Evolutionary conservation across 2,113 vertebrate genomes (phyloP), one percentile per base, ranked within the genome.

Genomic region (Corydoras sp.): DNA sequence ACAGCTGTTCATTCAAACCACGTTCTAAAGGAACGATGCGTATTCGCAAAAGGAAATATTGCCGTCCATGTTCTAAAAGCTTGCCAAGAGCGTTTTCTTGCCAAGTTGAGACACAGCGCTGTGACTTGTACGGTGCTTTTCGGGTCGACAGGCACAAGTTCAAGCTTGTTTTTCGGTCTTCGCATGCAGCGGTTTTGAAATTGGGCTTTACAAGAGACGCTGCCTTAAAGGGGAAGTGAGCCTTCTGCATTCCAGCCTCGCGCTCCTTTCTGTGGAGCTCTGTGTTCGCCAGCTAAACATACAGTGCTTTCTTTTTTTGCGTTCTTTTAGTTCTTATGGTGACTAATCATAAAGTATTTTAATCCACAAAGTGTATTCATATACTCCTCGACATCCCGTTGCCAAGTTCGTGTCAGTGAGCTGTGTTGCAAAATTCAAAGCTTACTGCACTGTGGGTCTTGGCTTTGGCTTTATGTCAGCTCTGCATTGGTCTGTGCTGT

Each of bases 141-240:
- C 13, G 12, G 29, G 12, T 43, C 4, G 30, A 59, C 55, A n/a
- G 24, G 77, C 81, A 53, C 83, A 78, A 75, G 83, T 82, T 72
- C 29, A 0, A 49, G 86, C 85, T 81, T 86, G 85, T 76, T 75
- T 67, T 1, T 66, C 48, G 9, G 11, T 74, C 83, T 81, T 83
- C 73, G 48, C 30, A 15, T 60, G 53, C 51, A 51, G 48, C 35
- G 18, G 60, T n/a, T 31, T 58, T 48, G 12, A 24, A 54, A 9
- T 54, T 32, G 15, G 35, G 4, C 35, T 43, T 8, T 43, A 43
- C 7, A n/a, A 63, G 48, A 43, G 32, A 59, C 62, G 72, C 72
- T 64, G 51, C 74, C 80, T 78, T 77, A 79, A 74, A 65, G 54
- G 54, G 68, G 62, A 66, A 60, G 18, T 65, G 67, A 79, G 50